These are phyloP conservation scores for Eustalomyia histrio DNA, from an alignment of 2,888 invertebrate genomes.

Conservation along the genomic window DNA sequence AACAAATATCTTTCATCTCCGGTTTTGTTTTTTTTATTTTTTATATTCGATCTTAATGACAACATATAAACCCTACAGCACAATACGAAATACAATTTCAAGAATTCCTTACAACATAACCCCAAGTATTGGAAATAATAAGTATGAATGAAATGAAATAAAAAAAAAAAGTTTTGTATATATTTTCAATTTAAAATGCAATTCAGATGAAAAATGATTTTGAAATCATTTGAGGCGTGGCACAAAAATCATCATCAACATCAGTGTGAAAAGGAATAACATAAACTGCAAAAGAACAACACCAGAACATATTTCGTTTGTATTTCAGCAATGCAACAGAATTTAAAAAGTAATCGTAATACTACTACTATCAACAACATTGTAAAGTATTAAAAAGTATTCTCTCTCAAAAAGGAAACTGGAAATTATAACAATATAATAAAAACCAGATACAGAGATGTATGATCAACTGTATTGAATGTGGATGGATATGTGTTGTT, in stretches of 20 bases:
- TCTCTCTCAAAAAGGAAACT: slow-evolving; percentile 57
- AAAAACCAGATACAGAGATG: slow-evolving; percentile 32
- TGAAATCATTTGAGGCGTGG: slow-evolving; percentile 72
- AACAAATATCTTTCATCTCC: neutral
- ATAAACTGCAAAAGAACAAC: slow-evolving; percentile 39
- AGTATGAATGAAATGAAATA: slow-evolving; percentile 39
- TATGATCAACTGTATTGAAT: slow-evolving; percentile 37
- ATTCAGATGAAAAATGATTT: slow-evolving; percentile 73
- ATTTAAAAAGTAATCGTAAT: slow-evolving; percentile 18
- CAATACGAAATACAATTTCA: slow-evolving; percentile 8
- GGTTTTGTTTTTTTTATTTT: neutral
- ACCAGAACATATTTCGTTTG: slow-evolving; percentile 20
- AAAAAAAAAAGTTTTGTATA: slow-evolving; percentile 33
- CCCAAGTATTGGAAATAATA: slow-evolving; percentile 38
- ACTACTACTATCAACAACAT: slow-evolving; percentile 30
- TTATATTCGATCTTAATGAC: slow-evolving; percentile 51
- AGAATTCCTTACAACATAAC: neutral
- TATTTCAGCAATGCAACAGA: slow-evolving; percentile 12
- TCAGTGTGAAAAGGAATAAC: slow-evolving; percentile 60
- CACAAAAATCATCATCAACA: slow-evolving; percentile 71
- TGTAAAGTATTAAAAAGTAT: slow-evolving; percentile 2
- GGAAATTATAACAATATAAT: slow-evolving; percentile 60
- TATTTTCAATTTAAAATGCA: slow-evolving; percentile 74
- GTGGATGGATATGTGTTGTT: slow-evolving; percentile 27
- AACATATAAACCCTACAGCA: slow-evolving; percentile 53